Conservation (phyloP, 2,113 vertebrate species). For the Ranitomeya variabilis region DNA sequence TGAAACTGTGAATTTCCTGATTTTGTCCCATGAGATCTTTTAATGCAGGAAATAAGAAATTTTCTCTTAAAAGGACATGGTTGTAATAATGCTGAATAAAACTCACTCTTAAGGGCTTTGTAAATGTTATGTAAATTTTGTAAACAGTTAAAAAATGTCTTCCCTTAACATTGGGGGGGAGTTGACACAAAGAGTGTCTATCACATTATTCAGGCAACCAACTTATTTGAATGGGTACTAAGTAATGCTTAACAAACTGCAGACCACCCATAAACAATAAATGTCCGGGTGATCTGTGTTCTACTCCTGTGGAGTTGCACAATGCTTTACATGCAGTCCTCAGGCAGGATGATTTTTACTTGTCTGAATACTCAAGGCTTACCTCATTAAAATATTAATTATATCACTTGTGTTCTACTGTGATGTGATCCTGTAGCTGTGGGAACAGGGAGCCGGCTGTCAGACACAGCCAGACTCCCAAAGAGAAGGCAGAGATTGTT, state of each 20-base stretch:
- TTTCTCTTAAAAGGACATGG: constrained; percentile 15
- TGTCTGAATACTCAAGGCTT: constrained; percentile 13
- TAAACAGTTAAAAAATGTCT: neutral
- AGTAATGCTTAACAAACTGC: too few relatives aligned
- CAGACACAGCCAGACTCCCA: too few relatives aligned
- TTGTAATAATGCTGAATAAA: neutral
- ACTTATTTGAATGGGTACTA: too few relatives aligned
- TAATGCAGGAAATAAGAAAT: constrained; percentile 37
- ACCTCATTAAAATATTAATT: constrained; percentile 15
- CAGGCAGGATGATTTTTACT: constrained; percentile 63
- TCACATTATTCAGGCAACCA: too few relatives aligned
- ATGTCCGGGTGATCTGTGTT: too few relatives aligned
- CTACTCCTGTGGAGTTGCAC: constrained; percentile 60
- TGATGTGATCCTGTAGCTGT: too few relatives aligned
- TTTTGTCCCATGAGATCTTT: constrained; percentile 33
- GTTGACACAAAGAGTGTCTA: too few relatives aligned
- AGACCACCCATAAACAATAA: too few relatives aligned
- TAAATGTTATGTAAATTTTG: neutral
- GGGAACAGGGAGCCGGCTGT: too few relatives aligned
- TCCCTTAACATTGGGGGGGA: too few relatives aligned
- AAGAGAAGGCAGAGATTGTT: too few relatives aligned
- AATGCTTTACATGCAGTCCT: constrained; percentile 66
- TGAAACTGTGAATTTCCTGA: constrained; percentile 32
- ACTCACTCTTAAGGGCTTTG: neutral
- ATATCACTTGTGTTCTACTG: neutral